Evolutionary conservation across 2,888 invertebrate genomes (phyloP).

Genomic region (Tryphoninae sp.): DNA sequence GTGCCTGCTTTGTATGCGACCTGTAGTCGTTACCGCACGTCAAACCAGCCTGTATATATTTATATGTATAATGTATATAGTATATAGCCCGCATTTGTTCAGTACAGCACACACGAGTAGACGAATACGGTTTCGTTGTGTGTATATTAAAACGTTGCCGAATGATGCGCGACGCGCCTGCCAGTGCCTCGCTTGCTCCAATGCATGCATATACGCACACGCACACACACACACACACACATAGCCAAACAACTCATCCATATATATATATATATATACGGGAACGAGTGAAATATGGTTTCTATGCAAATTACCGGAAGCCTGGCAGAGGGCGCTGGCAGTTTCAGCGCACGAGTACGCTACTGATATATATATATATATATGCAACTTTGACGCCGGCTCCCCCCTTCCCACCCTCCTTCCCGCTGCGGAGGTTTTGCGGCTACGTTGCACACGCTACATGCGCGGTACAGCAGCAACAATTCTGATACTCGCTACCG

Average conservation of each 20-base stretch:
- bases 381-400: conserved; percentile 48
- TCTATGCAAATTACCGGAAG: conserved; percentile 60
- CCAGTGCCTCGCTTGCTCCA: conserved; percentile 5
- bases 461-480: conserved; percentile 19
- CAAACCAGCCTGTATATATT: conserved; percentile 21
- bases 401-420: conserved; percentile 15
- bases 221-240: background rate
- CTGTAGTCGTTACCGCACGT: conserved; percentile 41
- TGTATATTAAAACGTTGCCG: conserved; percentile 49
- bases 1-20: conserved; percentile 42
- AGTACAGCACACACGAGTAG: conserved; percentile 10
- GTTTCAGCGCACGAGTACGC: conserved; percentile 49
- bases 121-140: conserved; percentile 20
- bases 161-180: conserved; percentile 45
- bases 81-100: conserved; percentile 6
- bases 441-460: conserved; percentile 37
- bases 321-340: conserved; percentile 47
- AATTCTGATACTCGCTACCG: conserved; percentile 35
- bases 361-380: background rate
- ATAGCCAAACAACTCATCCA: no score
- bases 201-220: background rate
- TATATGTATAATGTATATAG: background rate
- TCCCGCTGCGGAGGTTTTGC: conserved; percentile 52
- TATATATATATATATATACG: conserved; percentile 2
- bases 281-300: conserved; percentile 57